A percentile compares a stretch with the other conserved stretches of the same genome.
Conservation (phyloP, 2,797 vertebrate genomes). For the Meda fulgida region DNA sequence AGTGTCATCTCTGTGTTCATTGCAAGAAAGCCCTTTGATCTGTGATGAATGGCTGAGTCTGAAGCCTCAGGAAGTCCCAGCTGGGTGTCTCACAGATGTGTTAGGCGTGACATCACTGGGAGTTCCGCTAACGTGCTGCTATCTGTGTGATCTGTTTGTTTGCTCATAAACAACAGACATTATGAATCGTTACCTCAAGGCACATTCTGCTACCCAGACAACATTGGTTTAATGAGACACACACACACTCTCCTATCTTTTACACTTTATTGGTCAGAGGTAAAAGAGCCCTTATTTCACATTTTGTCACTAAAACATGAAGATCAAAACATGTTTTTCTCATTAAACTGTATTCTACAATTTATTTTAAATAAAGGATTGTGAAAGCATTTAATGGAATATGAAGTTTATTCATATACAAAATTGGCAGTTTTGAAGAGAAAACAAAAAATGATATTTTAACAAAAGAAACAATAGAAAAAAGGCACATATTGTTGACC, state of each 20-base stretch:
- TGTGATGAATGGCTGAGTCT: conserved; percentile 19
- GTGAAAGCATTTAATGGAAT: conserved; percentile 36
- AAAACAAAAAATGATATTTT: conserved; percentile 69
- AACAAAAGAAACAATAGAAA: conserved; percentile 78
- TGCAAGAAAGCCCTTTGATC: background rate
- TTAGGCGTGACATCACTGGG: conserved; percentile 51
- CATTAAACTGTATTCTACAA: background rate
- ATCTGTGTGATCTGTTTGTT: conserved; percentile 56
- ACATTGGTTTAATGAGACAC: conserved; percentile 52
- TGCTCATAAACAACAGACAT: background rate
- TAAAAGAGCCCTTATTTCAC: background rate
- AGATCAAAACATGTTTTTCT: background rate
- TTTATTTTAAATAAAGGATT: background rate
- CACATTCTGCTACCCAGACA: conserved; percentile 6
- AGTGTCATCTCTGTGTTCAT: background rate
- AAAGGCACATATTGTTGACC: conserved; percentile 77
- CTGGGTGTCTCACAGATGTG: conserved; percentile 49
- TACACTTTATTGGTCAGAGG: background rate
- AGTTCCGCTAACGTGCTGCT: conserved; percentile 48
- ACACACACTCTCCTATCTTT: background rate
- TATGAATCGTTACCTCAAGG: conserved; percentile 49
- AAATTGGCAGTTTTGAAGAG: conserved; percentile 68
- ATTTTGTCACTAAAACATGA: background rate
- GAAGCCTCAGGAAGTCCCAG: conserved; percentile 55
- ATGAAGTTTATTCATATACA: conserved; percentile 78